Evolutionary conservation across 2,888 invertebrate species (phyloP).

Genomic region (Lomographa bimaculata): DNA sequence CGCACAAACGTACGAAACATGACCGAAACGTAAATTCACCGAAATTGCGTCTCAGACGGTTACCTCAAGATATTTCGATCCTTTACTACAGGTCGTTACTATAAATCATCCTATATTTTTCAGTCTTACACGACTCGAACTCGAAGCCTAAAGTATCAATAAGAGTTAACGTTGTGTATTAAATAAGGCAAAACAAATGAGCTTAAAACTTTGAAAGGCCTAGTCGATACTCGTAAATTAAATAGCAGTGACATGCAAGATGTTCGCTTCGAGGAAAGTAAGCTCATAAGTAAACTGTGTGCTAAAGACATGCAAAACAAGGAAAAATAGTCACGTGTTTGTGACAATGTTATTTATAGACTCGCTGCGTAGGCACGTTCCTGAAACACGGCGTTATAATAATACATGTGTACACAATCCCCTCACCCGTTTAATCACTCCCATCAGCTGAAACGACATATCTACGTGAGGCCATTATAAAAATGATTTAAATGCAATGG

Average conservation of each 20-base stretch:
- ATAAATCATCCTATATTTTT: slow-evolving; percentile 11
- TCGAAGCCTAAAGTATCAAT: not conserved
- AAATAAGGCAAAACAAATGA: not conserved
- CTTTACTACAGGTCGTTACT: slow-evolving; percentile 10
- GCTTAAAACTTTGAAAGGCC: not conserved
- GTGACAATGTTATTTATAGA: too few species aligned
- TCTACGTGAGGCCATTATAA: slow-evolving; percentile 24
- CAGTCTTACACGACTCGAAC: not conserved
- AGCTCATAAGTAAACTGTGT: slow-evolving; percentile 1
- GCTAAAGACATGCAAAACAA: not conserved
- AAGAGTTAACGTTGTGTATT: not conserved
- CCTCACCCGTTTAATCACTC: slow-evolving; percentile 16
- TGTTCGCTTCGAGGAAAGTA: not conserved
- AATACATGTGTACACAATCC: slow-evolving; percentile 3
- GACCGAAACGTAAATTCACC: slow-evolving; percentile 13
- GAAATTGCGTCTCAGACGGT: slow-evolving; percentile 17
- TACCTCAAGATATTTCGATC: slow-evolving; percentile 14
- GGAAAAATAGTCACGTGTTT: not conserved
- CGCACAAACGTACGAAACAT: slow-evolving; percentile 10
- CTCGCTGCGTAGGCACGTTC: too few species aligned
- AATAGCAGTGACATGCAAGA: slow-evolving; percentile 3
- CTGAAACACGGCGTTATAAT: too few species aligned
- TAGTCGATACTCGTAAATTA: slow-evolving; percentile 4
- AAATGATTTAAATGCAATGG: slow-evolving; percentile 24
- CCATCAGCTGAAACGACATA: slow-evolving; percentile 19